Evolutionary conservation across 1,140 invertebrate species (phyloP).

Genomic region (Ylistrum balloti): DNA sequence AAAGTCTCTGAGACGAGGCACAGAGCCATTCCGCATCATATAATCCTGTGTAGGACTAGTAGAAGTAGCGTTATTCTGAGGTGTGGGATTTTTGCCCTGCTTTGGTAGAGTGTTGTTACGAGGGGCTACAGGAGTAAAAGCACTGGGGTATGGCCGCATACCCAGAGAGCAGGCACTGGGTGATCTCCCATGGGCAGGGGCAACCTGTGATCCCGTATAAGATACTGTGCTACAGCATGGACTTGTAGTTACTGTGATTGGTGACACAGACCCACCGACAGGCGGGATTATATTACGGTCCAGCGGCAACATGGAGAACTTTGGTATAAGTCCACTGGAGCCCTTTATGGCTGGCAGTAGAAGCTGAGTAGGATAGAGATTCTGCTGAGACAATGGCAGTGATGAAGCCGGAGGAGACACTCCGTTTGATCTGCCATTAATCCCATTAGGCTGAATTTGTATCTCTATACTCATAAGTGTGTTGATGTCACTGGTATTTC

Average conservation of each 20-base stretch:
- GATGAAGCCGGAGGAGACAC: conserved; percentile 41
- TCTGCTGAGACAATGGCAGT: neutral
- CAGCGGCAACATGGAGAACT: conserved; percentile 62
- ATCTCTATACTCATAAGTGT: conserved; percentile 77
- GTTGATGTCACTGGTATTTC: conserved; percentile 58
- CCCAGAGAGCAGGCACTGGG: conserved; percentile 74
- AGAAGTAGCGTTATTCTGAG: conserved; percentile 22
- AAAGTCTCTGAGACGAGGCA: conserved; percentile 72
- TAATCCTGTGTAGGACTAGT: conserved; percentile 63
- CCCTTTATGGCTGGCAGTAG: conserved; percentile 52
- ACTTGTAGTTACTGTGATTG: conserved; percentile 57
- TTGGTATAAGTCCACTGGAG: conserved; percentile 48
- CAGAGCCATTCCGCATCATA: conserved; percentile 66
- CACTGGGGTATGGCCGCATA: conserved; percentile 72
- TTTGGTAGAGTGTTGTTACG: conserved; percentile 74
- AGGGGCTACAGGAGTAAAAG: conserved; percentile 76
- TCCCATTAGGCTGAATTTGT: conserved; percentile 68
- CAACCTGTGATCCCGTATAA: conserved; percentile 64
- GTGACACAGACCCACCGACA: conserved; percentile 59
- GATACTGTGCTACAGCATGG: conserved; percentile 67
- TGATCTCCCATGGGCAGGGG: conserved; percentile 71
- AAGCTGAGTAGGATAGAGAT: neutral
- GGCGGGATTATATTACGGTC: conserved; percentile 63
- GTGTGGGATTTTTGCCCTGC: conserved; percentile 56
- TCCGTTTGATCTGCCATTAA: conserved; percentile 50